Percentiles rank a stretch among this genome's conserved stretches.
phyloP scores from a whole-genome alignment of 1,140 invertebrate genomes.

The Saxidomus purpurata region DNA sequence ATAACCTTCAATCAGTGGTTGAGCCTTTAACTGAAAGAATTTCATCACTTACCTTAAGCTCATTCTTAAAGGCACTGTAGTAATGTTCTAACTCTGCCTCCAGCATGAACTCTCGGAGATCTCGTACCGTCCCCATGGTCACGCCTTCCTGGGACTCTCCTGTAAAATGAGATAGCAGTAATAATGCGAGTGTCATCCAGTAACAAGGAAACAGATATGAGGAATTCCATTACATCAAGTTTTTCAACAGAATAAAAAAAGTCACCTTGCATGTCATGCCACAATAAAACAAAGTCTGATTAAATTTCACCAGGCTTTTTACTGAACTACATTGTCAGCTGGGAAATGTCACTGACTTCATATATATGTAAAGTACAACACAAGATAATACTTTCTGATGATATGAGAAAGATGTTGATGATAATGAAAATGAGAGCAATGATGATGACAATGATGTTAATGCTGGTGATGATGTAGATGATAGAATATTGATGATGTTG shows the following conservation, averaged over 20 bases:
- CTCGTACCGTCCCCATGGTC: conserved; percentile 83
- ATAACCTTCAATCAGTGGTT: no score
- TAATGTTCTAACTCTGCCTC: conserved; percentile 97
- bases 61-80: conserved; percentile 91
- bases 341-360: background rate
- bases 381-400: no score
- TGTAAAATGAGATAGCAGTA: background rate
- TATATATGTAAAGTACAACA: no score
- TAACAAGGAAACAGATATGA: background rate
- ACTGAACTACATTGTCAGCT: background rate
- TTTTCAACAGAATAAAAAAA: background rate
- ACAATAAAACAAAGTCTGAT: background rate
- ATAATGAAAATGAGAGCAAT: no score
- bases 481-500: no score
- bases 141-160: conserved; percentile 14
- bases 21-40: no score
- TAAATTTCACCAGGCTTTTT: background rate
- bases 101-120: conserved; percentile 95
- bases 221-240: background rate
- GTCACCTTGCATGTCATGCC: background rate
- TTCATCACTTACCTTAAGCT: conserved; percentile 87
- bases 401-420: no score
- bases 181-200: background rate
- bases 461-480: no score
- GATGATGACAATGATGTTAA: no score